Percentiles rank a stretch among this genome's conserved stretches.
Evolutionary conservation across 2,888 invertebrate genomes (phyloP).

Genomic region (Pterostichus niger): DNA sequence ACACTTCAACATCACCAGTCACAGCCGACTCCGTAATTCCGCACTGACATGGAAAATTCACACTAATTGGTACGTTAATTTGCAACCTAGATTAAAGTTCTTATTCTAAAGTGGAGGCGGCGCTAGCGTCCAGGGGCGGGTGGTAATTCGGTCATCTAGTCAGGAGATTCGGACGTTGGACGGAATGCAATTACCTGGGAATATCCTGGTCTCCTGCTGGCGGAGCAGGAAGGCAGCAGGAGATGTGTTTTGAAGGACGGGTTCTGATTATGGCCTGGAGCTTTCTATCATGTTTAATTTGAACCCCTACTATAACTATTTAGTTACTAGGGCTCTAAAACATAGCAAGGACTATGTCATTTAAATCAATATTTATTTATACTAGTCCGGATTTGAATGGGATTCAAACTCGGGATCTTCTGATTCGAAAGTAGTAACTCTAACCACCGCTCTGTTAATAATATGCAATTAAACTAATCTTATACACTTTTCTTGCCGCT

Average conservation of each 20-base stretch:
- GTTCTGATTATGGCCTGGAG: not conserved
- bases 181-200: constrained; percentile 39
- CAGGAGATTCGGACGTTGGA: not conserved
- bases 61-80: constrained; percentile 54
- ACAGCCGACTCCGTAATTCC: constrained; percentile 20
- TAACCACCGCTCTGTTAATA: too few relatives aligned
- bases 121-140: not conserved
- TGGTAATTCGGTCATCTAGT: constrained; percentile 27
- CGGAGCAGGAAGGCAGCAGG: not conserved
- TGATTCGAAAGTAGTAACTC: too few relatives aligned
- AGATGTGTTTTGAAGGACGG: not conserved
- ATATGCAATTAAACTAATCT: too few relatives aligned
- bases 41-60: constrained; percentile 36
- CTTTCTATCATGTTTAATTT: not conserved
- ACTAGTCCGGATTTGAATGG: too few relatives aligned
- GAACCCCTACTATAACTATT: not conserved
- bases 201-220: too few relatives aligned
- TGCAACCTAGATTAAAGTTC: constrained; percentile 46
- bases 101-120: constrained; percentile 24
- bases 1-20: constrained; percentile 30
- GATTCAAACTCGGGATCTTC: too few relatives aligned
- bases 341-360: too few relatives aligned
- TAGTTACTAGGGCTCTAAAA: too few relatives aligned
- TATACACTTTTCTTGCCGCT: too few relatives aligned
- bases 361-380: too few relatives aligned